Conservation (phyloP, 2,113 vertebrate species). For the Pseudolaguvia tuberculata region DNA sequence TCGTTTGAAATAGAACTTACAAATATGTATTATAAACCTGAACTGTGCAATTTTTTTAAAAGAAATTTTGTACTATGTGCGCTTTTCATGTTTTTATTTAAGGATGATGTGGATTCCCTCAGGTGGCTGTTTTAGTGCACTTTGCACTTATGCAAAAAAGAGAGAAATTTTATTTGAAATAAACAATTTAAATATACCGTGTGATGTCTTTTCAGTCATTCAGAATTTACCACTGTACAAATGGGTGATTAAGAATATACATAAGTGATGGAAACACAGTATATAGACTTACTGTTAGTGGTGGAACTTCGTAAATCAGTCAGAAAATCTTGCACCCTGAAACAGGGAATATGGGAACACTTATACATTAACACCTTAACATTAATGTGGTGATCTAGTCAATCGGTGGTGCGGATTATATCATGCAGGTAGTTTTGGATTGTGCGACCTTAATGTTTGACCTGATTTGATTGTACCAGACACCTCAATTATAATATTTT, state of each 20-base stretch:
- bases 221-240: not conserved
- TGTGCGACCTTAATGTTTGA: too few species aligned
- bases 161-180: conserved; percentile 73
- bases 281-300: too few species aligned
- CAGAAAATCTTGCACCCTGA: too few species aligned
- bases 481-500: too few species aligned
- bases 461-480: too few species aligned
- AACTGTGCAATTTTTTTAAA: conserved; percentile 99
- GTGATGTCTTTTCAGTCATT: conserved; percentile 14
- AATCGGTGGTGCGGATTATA: not conserved
- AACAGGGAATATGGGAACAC: too few species aligned
- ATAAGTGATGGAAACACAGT: too few species aligned
- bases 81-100: conserved; percentile 99
- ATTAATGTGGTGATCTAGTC: not conserved
- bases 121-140: conserved; percentile 84
- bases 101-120: conserved; percentile 85
- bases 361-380: not conserved
- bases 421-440: not conserved
- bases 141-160: conserved; percentile 80
- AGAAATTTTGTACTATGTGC: conserved; percentile 97
- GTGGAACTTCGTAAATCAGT: conserved; percentile 1
- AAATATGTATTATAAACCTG: conserved; percentile 85
- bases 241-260: not conserved
- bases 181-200: conserved; percentile 68
- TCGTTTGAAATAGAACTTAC: conserved; percentile 94